Evolutionary conservation across 2,113 vertebrate genomes (phyloP).

Genomic region (Pao palembangensis): DNA sequence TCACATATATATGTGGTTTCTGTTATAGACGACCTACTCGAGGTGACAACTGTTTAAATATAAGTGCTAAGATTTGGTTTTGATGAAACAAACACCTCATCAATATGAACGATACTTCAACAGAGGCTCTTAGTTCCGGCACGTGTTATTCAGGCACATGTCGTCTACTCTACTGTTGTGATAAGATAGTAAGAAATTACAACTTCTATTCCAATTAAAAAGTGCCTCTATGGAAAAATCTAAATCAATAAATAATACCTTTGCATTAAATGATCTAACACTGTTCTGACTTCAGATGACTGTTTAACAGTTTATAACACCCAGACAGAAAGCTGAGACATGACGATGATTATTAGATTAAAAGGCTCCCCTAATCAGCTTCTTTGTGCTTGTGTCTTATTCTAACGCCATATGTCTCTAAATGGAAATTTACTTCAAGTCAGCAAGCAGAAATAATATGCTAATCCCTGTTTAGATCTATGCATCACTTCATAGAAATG

Average conservation of each 20-base stretch:
- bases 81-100: not conserved
- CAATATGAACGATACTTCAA: not conserved
- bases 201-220: not conserved
- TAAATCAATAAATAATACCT: no score
- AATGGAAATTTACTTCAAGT: not conserved
- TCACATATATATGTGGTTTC: no score
- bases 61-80: no score
- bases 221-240: no score
- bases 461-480: no score
- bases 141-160: constrained; percentile 29
- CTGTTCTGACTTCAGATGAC: not conserved
- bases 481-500: not conserved
- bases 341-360: constrained; percentile 38
- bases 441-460: not conserved
- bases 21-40: no score
- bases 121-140: not conserved
- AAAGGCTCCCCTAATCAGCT: constrained; percentile 40
- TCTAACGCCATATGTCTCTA: no score
- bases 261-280: no score
- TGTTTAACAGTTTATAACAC: constrained; percentile 10
- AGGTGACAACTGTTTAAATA: no score
- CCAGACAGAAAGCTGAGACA: constrained; percentile 28
- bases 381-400: constrained; percentile 12
- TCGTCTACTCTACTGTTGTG: constrained; percentile 18
- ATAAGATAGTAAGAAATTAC: constrained; percentile 35